These are phyloP conservation scores for Hemibagrus wyckioides DNA, from an alignment of 2,113 vertebrate genomes.

Conservation along the genomic window DNA sequence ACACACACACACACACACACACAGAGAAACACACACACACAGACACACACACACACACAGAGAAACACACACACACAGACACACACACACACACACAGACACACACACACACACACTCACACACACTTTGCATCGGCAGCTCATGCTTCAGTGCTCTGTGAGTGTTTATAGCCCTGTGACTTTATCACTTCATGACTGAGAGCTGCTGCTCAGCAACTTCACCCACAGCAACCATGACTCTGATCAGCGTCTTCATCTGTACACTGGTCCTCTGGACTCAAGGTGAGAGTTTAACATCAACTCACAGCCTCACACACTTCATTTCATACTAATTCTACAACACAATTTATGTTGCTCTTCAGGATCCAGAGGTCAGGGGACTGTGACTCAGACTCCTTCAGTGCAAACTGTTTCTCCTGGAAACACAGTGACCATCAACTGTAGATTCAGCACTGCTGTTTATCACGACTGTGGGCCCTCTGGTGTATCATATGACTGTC, in stretches of 20 bases:
- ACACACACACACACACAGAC: not conserved
- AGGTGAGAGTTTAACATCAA: not conserved
- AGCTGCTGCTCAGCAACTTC: not conserved
- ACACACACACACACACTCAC: slow-evolving; percentile 12
- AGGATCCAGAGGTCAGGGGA: slow-evolving; percentile 60
- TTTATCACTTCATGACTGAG: not conserved
- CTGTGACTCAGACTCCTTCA: slow-evolving; percentile 61
- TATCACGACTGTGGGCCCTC: too few species aligned
- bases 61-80: slow-evolving; percentile 20
- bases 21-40: not conserved
- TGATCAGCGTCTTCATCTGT: slow-evolving; percentile 14
- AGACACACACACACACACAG: slow-evolving; percentile 28
- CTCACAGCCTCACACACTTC: not conserved
- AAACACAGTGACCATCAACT: slow-evolving; percentile 50
- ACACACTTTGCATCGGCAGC: slow-evolving; percentile 7
- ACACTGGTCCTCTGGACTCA: slow-evolving; percentile 12
- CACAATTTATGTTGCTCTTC: slow-evolving; percentile 20
- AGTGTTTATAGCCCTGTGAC: slow-evolving; percentile 7
- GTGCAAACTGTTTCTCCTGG: slow-evolving; percentile 25
- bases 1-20: slow-evolving; percentile 22
- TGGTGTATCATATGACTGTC: not conserved
- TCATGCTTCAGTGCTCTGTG: not conserved
- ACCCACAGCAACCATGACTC: slow-evolving; percentile 14
- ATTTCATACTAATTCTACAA: not conserved
- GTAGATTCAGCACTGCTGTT: slow-evolving; percentile 49